Evolutionary conservation across 23 tunicate genomes (phyloP).

Genomic region (Aplidium turbinatum): DNA sequence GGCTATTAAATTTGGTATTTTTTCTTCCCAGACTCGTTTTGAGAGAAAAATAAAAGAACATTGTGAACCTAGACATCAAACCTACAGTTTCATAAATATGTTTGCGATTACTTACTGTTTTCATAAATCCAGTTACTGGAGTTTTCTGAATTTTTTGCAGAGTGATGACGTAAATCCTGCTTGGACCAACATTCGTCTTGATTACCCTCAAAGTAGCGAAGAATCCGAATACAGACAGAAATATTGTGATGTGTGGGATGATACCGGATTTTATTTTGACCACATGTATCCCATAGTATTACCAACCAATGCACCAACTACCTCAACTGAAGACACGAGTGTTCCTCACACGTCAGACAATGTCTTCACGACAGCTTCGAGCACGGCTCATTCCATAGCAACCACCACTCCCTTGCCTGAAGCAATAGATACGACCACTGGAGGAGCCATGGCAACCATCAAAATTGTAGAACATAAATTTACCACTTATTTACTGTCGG

Average conservation of each 20-base stretch:
- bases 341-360: too few species aligned
- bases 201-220: conserved; percentile 29
- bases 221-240: conserved; percentile 37
- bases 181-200: conserved; percentile 64
- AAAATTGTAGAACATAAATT: too few species aligned
- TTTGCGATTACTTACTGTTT: too few species aligned
- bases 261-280: conserved; percentile 51
- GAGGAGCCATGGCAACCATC: too few species aligned
- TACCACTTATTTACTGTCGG: too few species aligned
- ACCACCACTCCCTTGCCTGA: background rate
- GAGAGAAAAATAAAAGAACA: too few species aligned
- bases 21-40: too few species aligned
- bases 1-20: too few species aligned
- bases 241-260: conserved; percentile 82
- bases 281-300: background rate
- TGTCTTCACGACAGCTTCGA: conserved; percentile 10
- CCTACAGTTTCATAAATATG: too few species aligned
- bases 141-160: too few species aligned
- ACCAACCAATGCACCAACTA: conserved; percentile 22
- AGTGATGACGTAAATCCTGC: background rate
- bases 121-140: too few species aligned
- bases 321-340: background rate
- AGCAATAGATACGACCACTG: conserved; percentile 21
- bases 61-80: too few species aligned
- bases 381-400: background rate